Evolutionary conservation across 1,140 invertebrate species (phyloP), one percentile per base, ranked within the genome.

Genomic region (Lineus longissimus): DNA sequence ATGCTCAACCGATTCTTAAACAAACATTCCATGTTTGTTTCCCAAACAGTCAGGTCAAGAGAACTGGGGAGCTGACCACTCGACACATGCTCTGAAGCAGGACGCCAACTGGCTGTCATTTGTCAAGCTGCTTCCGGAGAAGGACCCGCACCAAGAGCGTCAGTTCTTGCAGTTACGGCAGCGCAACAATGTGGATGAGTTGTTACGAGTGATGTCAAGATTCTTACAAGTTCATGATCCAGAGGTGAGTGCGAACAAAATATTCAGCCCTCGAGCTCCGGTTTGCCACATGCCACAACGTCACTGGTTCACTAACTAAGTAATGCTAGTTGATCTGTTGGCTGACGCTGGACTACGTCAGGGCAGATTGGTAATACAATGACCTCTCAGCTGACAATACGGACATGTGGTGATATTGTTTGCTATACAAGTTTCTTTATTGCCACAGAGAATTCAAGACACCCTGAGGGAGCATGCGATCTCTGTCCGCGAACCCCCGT

Each of bases 401-500:
- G n/a, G n/a, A n/a, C n/a, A n/a, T n/a, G n/a, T 51, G 47, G n/a
- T 23, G 47, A 23, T 51, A 51, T 23, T 51, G 9, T 27, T n/a
- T 6, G n/a, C 25, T 7, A 59, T 41, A 13, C 55, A 55, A 45
- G 15, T 59, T 58, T 55, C 22, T 33, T 51, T 62, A 65, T 36
- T n/a, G n/a, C n/a, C n/a, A n/a, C 62, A 81, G 79, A 73, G 70
- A 72, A 78, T 82, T 7, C 76, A 77, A 62, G 77, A 78, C 47
- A 73, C 75, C 9, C 47, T 81, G 51, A 70, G 75, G 63, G 73
- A 78, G 41, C 80, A 82, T 67, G 76, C 79, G 36, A 41, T 63
- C 1, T 45, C 68, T 1, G 72, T 80, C 1, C 64, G 73, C 27
- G 65, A 75, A 41, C 78, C 76, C 1, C 67, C 68, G n/a, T 51